Percentiles rank a stretch among this genome's conserved stretches.
Conservation (phyloP, 2,888 invertebrate species). For the Dysmachus trigonus region DNA sequence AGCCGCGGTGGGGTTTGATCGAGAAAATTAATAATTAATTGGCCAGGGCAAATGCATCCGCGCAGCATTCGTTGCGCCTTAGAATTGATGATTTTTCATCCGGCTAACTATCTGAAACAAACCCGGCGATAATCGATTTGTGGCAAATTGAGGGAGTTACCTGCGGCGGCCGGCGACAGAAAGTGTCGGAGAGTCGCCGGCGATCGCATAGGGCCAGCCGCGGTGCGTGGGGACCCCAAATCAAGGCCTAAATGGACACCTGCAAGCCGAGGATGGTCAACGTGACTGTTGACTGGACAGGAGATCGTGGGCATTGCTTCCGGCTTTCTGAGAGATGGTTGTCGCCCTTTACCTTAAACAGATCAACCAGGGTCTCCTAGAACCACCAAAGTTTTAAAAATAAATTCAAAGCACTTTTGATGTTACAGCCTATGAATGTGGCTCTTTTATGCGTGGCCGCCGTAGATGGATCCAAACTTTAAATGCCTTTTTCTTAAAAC, state of each 20-base stretch:
- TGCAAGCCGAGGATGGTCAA: not conserved
- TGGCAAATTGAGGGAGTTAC: not conserved
- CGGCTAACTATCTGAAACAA: slow-evolving; percentile 4
- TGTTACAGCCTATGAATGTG: too few relatives aligned
- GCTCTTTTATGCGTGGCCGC: too few relatives aligned
- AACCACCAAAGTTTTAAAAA: not conserved
- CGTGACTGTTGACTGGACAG: not conserved
- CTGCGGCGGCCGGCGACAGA: not conserved
- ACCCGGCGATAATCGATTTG: slow-evolving; percentile 28
- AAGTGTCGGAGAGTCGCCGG: not conserved
- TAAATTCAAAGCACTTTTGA: too few relatives aligned
- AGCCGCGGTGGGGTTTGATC: not conserved
- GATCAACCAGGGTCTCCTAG: not conserved
- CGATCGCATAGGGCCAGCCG: not conserved
- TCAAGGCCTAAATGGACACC: not conserved
- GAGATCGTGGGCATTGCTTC: not conserved
- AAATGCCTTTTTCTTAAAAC: too few relatives aligned
- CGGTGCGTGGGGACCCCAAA: not conserved
- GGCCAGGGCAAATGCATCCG: not conserved
- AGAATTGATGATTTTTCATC: slow-evolving; percentile 9
- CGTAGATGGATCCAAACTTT: too few relatives aligned
- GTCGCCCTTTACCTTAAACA: not conserved
- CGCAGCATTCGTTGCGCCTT: not conserved
- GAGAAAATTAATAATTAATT: slow-evolving; percentile 6
- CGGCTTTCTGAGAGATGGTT: not conserved